Evolutionary conservation across 2,888 invertebrate species (phyloP).

Genomic region (Chouioia cunea): DNA sequence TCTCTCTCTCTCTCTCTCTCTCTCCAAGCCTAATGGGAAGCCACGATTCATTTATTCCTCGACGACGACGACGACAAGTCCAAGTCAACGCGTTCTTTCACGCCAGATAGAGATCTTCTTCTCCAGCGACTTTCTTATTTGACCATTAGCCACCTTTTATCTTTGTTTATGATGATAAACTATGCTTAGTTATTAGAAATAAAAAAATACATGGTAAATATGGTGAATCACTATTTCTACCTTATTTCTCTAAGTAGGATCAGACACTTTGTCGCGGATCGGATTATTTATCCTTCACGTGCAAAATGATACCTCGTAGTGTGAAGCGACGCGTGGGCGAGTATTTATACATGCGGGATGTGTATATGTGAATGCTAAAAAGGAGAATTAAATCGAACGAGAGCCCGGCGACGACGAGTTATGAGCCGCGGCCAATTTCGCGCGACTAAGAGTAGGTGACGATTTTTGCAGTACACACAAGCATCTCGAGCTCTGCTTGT

Average conservation of each 20-base stretch:
- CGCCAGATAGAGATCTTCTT: slow-evolving; percentile 51
- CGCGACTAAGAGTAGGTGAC: slow-evolving; percentile 38
- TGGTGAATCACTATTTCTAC: no score
- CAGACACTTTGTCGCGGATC: slow-evolving; percentile 29
- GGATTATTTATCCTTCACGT: slow-evolving; percentile 65
- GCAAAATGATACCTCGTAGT: slow-evolving; percentile 65
- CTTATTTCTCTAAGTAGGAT: no score
- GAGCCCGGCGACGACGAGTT: slow-evolving; percentile 25
- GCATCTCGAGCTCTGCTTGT: not conserved
- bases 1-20: not conserved
- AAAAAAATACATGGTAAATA: no score
- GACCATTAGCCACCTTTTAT: slow-evolving; percentile 29
- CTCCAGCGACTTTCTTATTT: slow-evolving; percentile 16
- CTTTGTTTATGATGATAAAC: slow-evolving; percentile 21
- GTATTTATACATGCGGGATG: slow-evolving; percentile 23
- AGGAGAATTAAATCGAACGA: slow-evolving; percentile 44
- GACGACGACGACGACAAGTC: slow-evolving; percentile 47
- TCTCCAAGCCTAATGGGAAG: not conserved
- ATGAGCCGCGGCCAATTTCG: slow-evolving; percentile 45
- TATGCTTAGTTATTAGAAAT: no score
- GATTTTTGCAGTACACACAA: slow-evolving; percentile 26
- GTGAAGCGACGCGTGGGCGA: slow-evolving; percentile 50
- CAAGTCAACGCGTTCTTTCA: slow-evolving; percentile 52
- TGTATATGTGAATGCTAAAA: slow-evolving; percentile 13
- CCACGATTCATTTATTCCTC: slow-evolving; percentile 24